Percentiles rank a stretch among this genome's conserved stretches.
phyloP scores from a whole-genome alignment of 2,113 vertebrate genomes.

The Pyxicephalus adspersus region DNA sequence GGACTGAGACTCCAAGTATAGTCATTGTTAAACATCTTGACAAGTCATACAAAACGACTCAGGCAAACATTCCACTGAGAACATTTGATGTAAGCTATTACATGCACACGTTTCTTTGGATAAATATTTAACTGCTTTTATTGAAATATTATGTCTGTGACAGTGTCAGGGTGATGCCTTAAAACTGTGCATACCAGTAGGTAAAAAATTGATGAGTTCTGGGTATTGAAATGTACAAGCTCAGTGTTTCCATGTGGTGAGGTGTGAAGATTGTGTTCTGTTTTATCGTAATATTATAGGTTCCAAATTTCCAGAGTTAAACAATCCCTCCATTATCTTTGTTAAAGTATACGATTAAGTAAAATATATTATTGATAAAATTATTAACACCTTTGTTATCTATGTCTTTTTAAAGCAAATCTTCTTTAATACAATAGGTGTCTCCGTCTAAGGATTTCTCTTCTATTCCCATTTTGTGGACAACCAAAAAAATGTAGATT shows the following conservation, averaged over 20 bases:
- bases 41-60: not conserved
- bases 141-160: constrained; percentile 38
- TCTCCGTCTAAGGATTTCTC: no score
- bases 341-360: no score
- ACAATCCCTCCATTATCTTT: no score
- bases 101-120: constrained; percentile 9
- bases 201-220: constrained; percentile 39
- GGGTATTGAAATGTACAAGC: not conserved
- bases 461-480: no score
- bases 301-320: no score
- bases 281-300: no score
- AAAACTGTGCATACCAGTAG: not conserved
- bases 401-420: no score
- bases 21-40: not conserved
- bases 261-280: not conserved
- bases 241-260: not conserved
- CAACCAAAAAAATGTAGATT: no score
- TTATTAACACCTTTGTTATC: no score
- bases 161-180: not conserved
- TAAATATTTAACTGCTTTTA: constrained; percentile 37
- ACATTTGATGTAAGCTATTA: constrained; percentile 17
- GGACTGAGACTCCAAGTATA: not conserved
- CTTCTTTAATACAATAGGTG: no score
- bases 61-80: constrained; percentile 4
- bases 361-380: no score